These are phyloP conservation scores for Tringa solitaria DNA, from an alignment of 2,113 vertebrate species.

Conservation along the genomic window DNA sequence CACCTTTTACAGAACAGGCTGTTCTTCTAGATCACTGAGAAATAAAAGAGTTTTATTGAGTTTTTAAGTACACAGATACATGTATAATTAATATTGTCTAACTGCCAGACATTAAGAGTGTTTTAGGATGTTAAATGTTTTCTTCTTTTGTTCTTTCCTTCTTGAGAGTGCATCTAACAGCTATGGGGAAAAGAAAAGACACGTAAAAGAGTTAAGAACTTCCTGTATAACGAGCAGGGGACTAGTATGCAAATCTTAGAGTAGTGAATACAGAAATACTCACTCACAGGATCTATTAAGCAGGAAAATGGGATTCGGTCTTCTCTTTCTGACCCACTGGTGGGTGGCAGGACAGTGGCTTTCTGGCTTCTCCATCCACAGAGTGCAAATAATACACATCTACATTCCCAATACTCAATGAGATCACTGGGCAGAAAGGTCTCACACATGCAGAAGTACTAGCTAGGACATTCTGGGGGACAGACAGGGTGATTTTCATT, in stretches of 20 bases:
- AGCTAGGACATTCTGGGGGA: neutral
- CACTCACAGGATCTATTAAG: neutral
- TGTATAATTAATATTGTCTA: conserved; percentile 7
- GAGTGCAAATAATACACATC: neutral
- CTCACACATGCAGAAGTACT: fast-evolving
- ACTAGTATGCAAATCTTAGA: neutral
- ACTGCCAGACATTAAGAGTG: neutral
- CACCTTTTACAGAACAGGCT: neutral
- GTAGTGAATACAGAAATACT: neutral
- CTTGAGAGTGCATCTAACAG: neutral
- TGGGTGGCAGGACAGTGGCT: neutral
- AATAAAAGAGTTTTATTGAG: neutral
- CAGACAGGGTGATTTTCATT: neutral
- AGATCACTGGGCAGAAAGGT: neutral
- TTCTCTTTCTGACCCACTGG: neutral
- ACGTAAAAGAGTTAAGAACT: neutral
- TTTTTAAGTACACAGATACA: neutral
- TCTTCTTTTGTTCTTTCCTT: neutral
- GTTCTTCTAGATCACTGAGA: neutral
- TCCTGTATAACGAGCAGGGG: neutral
- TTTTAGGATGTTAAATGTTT: neutral
- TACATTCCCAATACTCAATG: neutral
- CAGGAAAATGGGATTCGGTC: neutral
- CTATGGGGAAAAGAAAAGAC: neutral
- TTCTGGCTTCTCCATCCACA: neutral